Percentiles rank a stretch among this genome's conserved stretches.
Conservation (phyloP, 2,888 invertebrate genomes). For the Scelioninae gen. 2 region DNA sequence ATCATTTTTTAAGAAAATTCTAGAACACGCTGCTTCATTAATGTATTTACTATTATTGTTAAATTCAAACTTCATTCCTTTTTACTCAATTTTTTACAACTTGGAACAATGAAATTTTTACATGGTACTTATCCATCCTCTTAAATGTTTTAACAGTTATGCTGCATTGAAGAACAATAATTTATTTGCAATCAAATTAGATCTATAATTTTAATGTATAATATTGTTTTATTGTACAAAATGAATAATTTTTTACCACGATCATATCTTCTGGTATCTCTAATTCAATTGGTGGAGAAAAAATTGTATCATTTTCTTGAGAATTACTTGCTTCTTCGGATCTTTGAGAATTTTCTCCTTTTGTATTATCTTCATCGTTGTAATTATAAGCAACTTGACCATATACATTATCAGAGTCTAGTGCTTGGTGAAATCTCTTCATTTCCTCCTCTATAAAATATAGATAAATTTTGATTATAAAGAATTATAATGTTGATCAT, state of each 20-base stretch:
- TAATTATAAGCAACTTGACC: constrained; percentile 88
- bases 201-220: too few relatives aligned
- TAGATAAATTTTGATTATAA: constrained; percentile 21
- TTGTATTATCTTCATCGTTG: constrained; percentile 77
- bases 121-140: too few relatives aligned
- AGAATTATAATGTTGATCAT: constrained; percentile 1
- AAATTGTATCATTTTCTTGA: constrained; percentile 83
- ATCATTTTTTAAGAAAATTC: too few relatives aligned
- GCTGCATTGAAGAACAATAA: too few relatives aligned
- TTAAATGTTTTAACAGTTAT: too few relatives aligned
- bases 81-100: too few relatives aligned
- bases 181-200: too few relatives aligned
- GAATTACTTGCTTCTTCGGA: constrained; percentile 75
- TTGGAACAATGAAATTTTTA: too few relatives aligned
- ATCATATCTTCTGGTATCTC: constrained; percentile 85
- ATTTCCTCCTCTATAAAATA: constrained; percentile 88
- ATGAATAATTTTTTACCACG: constrained; percentile 79
- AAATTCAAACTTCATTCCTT: too few relatives aligned
- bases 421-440: constrained; percentile 88
- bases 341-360: constrained; percentile 74
- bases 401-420: constrained; percentile 77
- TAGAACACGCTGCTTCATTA: too few relatives aligned
- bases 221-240: too few relatives aligned
- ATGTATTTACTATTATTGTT: too few relatives aligned
- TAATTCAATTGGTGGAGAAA: constrained; percentile 83